Conservation (phyloP, 2,888 invertebrate genomes). For the Cynaeus angustus region DNA sequence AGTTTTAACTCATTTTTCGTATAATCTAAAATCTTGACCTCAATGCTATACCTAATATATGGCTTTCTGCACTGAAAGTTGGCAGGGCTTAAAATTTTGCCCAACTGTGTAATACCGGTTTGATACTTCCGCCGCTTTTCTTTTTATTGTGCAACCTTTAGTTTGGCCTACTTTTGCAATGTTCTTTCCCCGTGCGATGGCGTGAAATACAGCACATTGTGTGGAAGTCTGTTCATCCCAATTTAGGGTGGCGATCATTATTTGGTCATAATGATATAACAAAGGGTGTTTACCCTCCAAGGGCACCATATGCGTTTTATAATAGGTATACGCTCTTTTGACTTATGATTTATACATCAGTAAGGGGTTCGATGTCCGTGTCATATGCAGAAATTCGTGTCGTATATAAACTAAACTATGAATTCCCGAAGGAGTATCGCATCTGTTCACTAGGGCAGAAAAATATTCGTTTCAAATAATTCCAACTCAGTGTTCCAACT, state of each 20-base stretch:
- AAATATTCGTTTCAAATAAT: conserved; percentile 47
- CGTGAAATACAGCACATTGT: background rate
- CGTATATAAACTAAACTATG: conserved; percentile 48
- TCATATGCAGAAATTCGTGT: conserved; percentile 49
- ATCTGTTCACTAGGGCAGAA: conserved; percentile 49
- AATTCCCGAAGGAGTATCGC: conserved; percentile 47
- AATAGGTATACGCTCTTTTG: conserved; percentile 45
- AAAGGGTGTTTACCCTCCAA: conserved; percentile 51
- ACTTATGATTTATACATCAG: conserved; percentile 48
- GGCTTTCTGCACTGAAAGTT: too few species aligned
- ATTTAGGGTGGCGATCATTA: conserved; percentile 41
- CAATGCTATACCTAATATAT: too few species aligned
- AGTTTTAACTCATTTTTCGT: too few species aligned
- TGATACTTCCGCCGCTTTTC: too few species aligned
- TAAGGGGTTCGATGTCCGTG: conserved; percentile 42
- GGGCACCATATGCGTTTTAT: conserved; percentile 51
- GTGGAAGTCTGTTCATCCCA: background rate
- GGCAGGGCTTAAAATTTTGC: too few species aligned
- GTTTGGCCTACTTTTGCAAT: too few species aligned
- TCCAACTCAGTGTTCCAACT: conserved; percentile 29
- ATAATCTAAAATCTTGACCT: too few species aligned
- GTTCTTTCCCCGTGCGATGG: too few species aligned
- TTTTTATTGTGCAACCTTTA: too few species aligned
- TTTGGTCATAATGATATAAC: conserved; percentile 46
- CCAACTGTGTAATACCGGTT: too few species aligned